These are phyloP conservation scores for Neoarius graeffei DNA, from an alignment of 2,113 vertebrate species.

Conservation along the genomic window DNA sequence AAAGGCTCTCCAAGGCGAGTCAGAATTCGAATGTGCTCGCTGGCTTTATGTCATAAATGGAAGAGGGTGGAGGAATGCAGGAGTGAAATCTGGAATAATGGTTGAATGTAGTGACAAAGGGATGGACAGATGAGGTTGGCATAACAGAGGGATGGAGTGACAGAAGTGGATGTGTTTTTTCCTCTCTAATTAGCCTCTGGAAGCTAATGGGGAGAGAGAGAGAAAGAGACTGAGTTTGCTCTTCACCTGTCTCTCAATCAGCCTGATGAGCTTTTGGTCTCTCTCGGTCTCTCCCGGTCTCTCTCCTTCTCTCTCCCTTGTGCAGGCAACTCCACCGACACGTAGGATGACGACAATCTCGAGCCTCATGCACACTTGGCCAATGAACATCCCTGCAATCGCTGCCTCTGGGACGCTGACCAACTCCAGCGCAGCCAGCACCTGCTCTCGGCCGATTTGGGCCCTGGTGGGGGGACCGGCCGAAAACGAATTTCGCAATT, in stretches of 20 bases:
- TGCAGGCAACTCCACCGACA: too few relatives aligned
- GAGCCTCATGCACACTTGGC: too few relatives aligned
- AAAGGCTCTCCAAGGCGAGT: too few relatives aligned
- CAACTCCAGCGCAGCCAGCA: too few relatives aligned
- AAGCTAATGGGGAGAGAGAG: constrained; percentile 90
- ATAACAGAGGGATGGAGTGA: neutral
- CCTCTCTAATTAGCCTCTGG: constrained; percentile 84
- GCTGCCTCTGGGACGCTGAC: too few relatives aligned
- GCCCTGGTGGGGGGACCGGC: too few relatives aligned
- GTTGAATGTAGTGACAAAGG: neutral
- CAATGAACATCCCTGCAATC: too few relatives aligned
- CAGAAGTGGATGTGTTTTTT: neutral
- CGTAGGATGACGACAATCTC: too few relatives aligned
- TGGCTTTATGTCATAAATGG: too few relatives aligned
- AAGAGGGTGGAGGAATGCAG: neutral
- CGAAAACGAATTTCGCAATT: too few relatives aligned
- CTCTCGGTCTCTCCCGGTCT: neutral
- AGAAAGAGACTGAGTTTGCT: constrained; percentile 78
- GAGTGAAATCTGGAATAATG: neutral
- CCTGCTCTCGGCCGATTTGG: too few relatives aligned
- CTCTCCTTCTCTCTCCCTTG: neutral
- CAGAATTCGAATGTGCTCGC: too few relatives aligned
- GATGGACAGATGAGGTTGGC: neutral
- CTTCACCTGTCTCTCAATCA: constrained; percentile 98
- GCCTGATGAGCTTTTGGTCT: constrained; percentile 91